Percentiles rank a stretch among this genome's conserved stretches.
Evolutionary conservation across 2,888 invertebrate species (phyloP).

Genomic region (Ennomos fuscantarius): DNA sequence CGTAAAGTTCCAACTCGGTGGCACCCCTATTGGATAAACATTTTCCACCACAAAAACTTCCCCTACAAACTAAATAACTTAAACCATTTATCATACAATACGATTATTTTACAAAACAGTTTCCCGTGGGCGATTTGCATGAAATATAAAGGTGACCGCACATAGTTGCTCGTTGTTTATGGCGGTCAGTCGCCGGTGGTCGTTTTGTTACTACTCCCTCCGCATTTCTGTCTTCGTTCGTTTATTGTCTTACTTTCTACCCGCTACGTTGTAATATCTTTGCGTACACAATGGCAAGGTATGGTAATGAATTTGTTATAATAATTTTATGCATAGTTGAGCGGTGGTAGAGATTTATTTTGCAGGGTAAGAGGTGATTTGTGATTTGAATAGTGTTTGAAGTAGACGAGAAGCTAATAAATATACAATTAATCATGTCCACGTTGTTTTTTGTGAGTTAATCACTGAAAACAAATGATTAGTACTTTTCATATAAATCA

Average conservation of each 20-base stretch:
- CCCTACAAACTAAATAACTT: conserved; percentile 42
- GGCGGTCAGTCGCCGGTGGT: conserved; percentile 69
- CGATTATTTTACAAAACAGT: conserved; percentile 63
- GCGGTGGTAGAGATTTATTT: conserved; percentile 6
- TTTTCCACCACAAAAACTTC: conserved; percentile 37
- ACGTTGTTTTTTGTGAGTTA: no score
- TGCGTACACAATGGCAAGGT: conserved; percentile 61
- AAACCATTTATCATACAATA: conserved; percentile 60
- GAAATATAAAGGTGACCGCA: conserved; percentile 84
- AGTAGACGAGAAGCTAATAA: no score
- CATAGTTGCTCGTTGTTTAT: conserved; percentile 81
- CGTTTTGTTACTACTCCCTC: conserved; percentile 61
- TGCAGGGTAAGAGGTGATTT: background rate
- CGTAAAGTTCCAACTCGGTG: background rate
- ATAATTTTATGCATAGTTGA: conserved; percentile 31
- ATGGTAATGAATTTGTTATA: conserved; percentile 37
- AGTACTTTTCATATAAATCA: no score
- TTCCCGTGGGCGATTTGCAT: conserved; percentile 73
- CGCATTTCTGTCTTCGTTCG: conserved; percentile 79
- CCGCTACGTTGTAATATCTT: conserved; percentile 74
- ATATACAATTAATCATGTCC: no score
- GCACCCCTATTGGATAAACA: conserved; percentile 42
- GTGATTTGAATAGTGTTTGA: no score
- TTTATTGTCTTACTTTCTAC: conserved; percentile 83
- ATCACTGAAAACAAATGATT: no score